Base-by-base conservation (phyloP, 2,888 invertebrate genomes). In the Argyresthia albistria region DNA sequence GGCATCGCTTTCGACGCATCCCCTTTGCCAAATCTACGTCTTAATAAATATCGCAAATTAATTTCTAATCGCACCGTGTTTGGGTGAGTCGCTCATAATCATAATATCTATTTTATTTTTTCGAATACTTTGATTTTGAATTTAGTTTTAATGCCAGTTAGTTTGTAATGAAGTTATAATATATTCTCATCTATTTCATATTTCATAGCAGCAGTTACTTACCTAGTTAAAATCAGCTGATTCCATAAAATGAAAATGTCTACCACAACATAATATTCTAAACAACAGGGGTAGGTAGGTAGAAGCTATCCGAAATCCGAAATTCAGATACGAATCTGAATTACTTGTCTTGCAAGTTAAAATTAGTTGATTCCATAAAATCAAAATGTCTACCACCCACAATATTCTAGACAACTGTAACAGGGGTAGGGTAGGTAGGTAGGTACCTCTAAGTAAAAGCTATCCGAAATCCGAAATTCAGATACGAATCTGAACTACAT, bases 1-100 rank as follows among this genome's bases (percentile, higher is more conserved):
- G 88, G 80, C 70, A 67, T 63, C 74, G 64, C 79, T 76, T 80
- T 75, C 76, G 70, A 78, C 81, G 69, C 70, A 67, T 66, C 70
- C 48, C 42, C 45, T 25, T 43, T 35, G 35, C 51, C n/a, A 47
- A n/a, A 37, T 52, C 37, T 49, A n/a, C 14, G n/a, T 11, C 16
- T 35, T 14, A 14, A 46, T 14, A 14, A 46, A 11, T 12, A 35
- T 11, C 25, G 25, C 25, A 25, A 25, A 46, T 35, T 46, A 35
- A 14, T 49, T 37, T 36, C 14, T 39, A 25, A 8, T 45, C 49
- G 49, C 49, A 53, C 49, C 43, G 25, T 49, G 35, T 45, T 45
- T 50, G 43, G 50, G 53, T 53, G 50, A 53, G 53, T 50, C 39
- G 25, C n/a, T 25, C 11, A 35, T 35, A 45, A 45, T 14, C n/a